A percentile compares a stretch with the other conserved stretches of the same genome.
Evolutionary conservation across 2,797 vertebrate genomes (phyloP).

Genomic region (Manis pentadactyla): DNA sequence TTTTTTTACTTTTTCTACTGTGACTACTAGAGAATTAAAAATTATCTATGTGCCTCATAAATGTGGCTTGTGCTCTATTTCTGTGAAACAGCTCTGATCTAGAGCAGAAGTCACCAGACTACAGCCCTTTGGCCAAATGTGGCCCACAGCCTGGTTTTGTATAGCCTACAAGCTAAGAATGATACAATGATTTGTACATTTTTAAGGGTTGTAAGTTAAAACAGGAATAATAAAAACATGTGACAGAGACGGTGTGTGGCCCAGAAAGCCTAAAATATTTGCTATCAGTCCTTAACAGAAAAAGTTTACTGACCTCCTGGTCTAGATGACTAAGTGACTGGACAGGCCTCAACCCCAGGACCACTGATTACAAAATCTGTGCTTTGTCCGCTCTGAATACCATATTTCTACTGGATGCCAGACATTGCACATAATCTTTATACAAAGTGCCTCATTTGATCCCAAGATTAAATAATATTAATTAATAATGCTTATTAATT

Average conservation of each 20-base stretch:
- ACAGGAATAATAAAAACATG: not conserved
- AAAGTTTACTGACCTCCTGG: not conserved
- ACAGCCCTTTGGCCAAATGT: not conserved
- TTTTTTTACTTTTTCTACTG: not conserved
- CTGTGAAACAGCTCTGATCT: not conserved
- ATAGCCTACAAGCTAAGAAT: slow-evolving; percentile 17
- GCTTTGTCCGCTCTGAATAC: not conserved
- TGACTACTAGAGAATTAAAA: not conserved
- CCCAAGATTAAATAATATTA: not conserved
- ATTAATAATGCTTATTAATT: not conserved
- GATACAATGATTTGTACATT: not conserved
- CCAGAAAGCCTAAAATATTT: not conserved
- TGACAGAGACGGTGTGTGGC: not conserved
- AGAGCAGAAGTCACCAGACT: not conserved
- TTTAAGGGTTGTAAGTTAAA: slow-evolving; percentile 28
- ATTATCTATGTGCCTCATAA: not conserved
- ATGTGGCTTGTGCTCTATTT: not conserved
- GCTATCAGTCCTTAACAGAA: not conserved
- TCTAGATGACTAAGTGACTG: not conserved
- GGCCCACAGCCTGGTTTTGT: not conserved
- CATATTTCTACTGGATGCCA: not conserved
- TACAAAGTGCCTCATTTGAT: not conserved
- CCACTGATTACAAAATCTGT: no score
- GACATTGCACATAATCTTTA: not conserved
- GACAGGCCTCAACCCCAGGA: not conserved